Percentiles rank a stretch among this genome's conserved stretches.
Evolutionary conservation across 2,888 invertebrate genomes (phyloP).

Genomic region (Hyposoter dolosus): DNA sequence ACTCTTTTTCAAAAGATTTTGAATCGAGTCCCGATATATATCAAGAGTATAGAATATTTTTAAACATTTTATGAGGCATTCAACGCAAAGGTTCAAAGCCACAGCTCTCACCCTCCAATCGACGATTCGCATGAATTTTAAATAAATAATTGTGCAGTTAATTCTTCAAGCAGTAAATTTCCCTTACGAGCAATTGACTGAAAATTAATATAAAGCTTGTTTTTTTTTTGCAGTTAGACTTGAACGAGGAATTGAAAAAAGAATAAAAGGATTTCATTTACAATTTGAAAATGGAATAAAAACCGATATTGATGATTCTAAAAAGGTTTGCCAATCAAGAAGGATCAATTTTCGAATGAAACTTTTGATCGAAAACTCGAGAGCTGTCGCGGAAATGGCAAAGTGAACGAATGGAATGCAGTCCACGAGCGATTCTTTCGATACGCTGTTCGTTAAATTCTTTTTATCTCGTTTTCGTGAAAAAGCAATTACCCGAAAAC

Average conservation of each 20-base stretch:
- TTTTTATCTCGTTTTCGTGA: not conserved
- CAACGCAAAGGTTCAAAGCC: not conserved
- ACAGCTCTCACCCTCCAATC: not conserved
- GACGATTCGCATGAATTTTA: not conserved
- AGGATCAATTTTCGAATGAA: not conserved
- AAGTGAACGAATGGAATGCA: slow-evolving; percentile 4
- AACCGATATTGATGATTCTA: no score
- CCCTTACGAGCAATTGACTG: no score
- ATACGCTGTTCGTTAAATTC: not conserved
- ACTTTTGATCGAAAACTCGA: slow-evolving; percentile 39
- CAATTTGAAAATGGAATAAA: no score
- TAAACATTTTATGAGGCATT: not conserved
- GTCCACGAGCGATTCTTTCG: not conserved
- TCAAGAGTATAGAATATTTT: not conserved
- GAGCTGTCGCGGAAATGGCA: slow-evolving; percentile 12
- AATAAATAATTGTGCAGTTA: no score
- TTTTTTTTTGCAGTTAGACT: not conserved
- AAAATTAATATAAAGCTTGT: no score
- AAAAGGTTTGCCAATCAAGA: no score
- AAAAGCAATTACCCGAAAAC: slow-evolving; percentile 48
- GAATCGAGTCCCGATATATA: not conserved
- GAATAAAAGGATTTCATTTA: no score
- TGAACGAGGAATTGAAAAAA: not conserved
- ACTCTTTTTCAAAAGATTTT: not conserved
- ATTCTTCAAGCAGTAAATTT: no score